Conservation (phyloP, 2,113 vertebrate genomes). For the Oreotrochilus melanogaster region DNA sequence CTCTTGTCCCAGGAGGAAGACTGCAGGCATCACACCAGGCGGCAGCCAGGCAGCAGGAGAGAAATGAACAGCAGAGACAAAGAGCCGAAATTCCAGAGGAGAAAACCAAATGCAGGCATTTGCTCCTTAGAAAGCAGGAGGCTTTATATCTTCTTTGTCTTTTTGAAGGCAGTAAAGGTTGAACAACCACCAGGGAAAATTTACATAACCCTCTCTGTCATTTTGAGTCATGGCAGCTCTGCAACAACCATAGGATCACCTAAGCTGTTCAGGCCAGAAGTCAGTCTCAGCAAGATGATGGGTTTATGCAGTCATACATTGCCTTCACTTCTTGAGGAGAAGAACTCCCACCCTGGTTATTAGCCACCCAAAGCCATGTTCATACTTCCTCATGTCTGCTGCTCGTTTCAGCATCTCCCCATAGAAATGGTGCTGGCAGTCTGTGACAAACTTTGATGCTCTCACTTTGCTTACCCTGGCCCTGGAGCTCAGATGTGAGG, state of each 20-base stretch:
- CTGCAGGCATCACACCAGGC: not conserved
- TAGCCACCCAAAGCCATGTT: not conserved
- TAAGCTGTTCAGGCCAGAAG: not conserved
- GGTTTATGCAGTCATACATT: not conserved
- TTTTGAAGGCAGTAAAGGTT: not conserved
- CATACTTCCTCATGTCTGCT: not conserved
- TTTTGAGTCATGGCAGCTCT: not conserved
- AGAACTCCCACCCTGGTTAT: not conserved
- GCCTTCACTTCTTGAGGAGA: not conserved
- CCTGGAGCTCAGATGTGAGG: not conserved
- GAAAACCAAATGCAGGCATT: conserved; percentile 26
- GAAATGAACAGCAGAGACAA: not conserved
- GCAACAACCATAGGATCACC: not conserved
- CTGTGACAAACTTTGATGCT: not conserved
- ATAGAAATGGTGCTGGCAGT: not conserved
- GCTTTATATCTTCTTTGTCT: conserved; percentile 9
- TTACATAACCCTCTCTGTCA: not conserved
- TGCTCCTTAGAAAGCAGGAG: not conserved
- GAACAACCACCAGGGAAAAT: not conserved
- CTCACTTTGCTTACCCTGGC: not conserved
- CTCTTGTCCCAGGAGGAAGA: conserved; percentile 13
- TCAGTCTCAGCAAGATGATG: not conserved
- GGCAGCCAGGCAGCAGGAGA: not conserved
- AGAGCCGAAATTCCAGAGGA: conserved; percentile 8
- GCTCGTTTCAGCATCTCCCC: not conserved